Evolutionary conservation across 1,140 invertebrate genomes (phyloP), one percentile per base, ranked within the genome.

Genomic region (Drosophila lini): DNA sequence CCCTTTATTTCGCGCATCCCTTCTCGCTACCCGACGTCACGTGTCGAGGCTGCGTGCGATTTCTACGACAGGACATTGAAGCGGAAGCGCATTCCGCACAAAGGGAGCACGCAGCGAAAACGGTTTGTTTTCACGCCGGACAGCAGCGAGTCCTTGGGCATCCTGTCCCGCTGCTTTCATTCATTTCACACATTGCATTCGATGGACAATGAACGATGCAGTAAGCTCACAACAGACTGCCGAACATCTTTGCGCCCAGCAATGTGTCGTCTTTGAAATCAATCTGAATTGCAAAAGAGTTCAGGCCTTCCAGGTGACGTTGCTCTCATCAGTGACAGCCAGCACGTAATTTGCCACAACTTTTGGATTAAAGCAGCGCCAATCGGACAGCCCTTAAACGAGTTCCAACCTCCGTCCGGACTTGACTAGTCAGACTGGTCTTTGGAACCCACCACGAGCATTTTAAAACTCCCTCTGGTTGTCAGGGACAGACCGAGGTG

Each of bases 11-110:
- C 42, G 36, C 78, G 42, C 36, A 11, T 5, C 11, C 16, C 44
- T 9, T 6, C 19, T n/a, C 25, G 16, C 8, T 22, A 16, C 32
- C 57, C 22, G 64, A 75, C 62, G 77, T 88, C 84, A 84, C 83
- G 84, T 89, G 81, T 88, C 84, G 68, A 50, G 74, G 48, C 74
- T 89, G 84, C 80, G 76, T 83, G 78, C 62, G 78, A 88, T 81
- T 89, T 68, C 84, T 84, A 59, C 68, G 73, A 82, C 60, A 78
- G 80, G 63, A 68, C 57, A 71, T 47, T 69, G 62, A 78, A 80
- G 62, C 64, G 64, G 58, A 42, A 55, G 50, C 56, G 63, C 63
- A 53, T 63, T 53, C 63, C 36, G 28, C 52, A 55, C 74, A 41
- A 56, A 60, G 38, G 38, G 25, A 38, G 19, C 41, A 36, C 55